Evolutionary conservation across 2,888 invertebrate species (phyloP), one percentile per base, ranked within the genome.

Genomic region (Chloroclysta siterata): DNA sequence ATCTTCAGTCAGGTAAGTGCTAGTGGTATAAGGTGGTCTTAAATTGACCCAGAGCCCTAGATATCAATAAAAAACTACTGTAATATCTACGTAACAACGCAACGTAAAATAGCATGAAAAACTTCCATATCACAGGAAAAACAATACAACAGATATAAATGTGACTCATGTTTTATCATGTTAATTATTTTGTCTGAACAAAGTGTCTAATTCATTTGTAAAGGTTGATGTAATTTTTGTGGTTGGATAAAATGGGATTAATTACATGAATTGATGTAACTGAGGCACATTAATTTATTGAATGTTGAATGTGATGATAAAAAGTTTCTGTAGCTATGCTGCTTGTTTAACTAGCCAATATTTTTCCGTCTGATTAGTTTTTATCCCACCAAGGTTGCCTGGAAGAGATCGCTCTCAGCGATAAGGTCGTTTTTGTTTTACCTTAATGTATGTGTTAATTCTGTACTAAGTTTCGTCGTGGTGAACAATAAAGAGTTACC

Each of bases 101-200:
- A n/a, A 39, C 1, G 2, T 11, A 39, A 39, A 11, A 39, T 1
- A 3, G 3, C 10, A 11, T 10, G 10, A 39, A 7, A 33, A 33
- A 33, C 33, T 33, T 39, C 36, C 1, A 11, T 39, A 10, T 39
- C 36, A 39, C 8, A 39, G 36, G 5, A 36, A 29, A 29, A 29
- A 29, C 29, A 29, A 6, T 39, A 8, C 53, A 51, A 54, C 72
- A 75, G 75, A 80, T 80, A 79, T 66, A 48, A 41, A 63, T 11
- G 51, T 70, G 70, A 73, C 54, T 75, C 72, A 76, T 60, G 13
- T 14, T 29, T 60, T 67, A 68, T 66, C 63, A 55, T 52, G 28
- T 41, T 15, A 55, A 57, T 33, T 17, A 28, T 28, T 52, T 14
- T 44, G 17, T 22, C 14, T 8, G 54, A 56, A 58, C 60, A 54